These are phyloP conservation scores for Nannoperca obscura DNA, from an alignment of 2,797 vertebrate species.

Conservation along the genomic window DNA sequence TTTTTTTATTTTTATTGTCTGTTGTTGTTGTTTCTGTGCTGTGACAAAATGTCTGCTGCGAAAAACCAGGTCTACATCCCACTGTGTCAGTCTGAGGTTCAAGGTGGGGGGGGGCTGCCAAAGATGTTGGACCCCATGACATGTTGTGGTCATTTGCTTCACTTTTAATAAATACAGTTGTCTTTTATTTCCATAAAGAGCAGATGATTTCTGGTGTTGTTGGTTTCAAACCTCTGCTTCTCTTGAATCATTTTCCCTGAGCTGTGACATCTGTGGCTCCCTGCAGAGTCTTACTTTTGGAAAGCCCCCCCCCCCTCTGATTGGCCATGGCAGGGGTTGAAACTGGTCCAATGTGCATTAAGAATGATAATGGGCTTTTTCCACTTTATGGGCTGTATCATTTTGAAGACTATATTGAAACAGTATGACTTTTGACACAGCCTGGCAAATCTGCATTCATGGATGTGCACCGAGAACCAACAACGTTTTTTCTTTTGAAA, in stretches of 20 bases:
- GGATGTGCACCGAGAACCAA: constrained; percentile 22
- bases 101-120: too few species aligned
- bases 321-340: constrained; percentile 42
- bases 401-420: constrained; percentile 50
- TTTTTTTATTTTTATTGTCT: background rate
- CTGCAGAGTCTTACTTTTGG: constrained; percentile 48
- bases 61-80: too few species aligned
- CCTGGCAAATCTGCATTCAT: constrained; percentile 52
- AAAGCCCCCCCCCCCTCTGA: constrained; percentile 30
- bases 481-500: constrained; percentile 17
- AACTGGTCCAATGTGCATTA: constrained; percentile 36
- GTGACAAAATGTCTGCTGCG: too few species aligned
- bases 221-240: constrained; percentile 41
- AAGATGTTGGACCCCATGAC: too few species aligned
- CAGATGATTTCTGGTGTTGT: constrained; percentile 14
- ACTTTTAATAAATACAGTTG: constrained; percentile 12
- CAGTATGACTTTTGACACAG: constrained; percentile 40
- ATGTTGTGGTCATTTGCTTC: too few species aligned
- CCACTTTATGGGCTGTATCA: constrained; percentile 48
- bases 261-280: constrained; percentile 30
- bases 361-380: constrained; percentile 63
- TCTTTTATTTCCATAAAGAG: constrained; percentile 23
- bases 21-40: too few species aligned
- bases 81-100: too few species aligned
- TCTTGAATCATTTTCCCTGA: constrained; percentile 20